Evolutionary conservation across 2,113 vertebrate species (phyloP).

Genomic region (Himantopus leucocephalus): DNA sequence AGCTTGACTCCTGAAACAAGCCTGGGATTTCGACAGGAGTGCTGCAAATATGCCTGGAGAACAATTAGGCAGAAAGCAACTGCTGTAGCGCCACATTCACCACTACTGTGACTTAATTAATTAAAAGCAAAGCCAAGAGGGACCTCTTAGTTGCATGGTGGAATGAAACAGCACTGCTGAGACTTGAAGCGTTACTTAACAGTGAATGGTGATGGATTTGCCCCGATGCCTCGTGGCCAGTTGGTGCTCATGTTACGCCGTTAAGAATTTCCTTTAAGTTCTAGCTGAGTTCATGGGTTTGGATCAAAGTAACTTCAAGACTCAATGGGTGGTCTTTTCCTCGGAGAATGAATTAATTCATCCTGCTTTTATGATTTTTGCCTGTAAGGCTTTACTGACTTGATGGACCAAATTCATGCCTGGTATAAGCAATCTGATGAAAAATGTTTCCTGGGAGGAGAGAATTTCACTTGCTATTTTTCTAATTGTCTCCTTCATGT

Average conservation of each 20-base stretch:
- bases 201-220: neutral
- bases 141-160: neutral
- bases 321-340: neutral
- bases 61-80: slow-evolving; percentile 24
- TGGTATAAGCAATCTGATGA: neutral
- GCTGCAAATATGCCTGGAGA: neutral
- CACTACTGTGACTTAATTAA: slow-evolving; percentile 5
- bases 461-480: neutral
- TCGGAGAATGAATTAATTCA: neutral
- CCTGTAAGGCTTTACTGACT: neutral
- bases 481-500: neutral
- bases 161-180: slow-evolving; percentile 1
- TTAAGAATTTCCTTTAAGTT: neutral
- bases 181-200: neutral
- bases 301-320: neutral
- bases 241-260: neutral
- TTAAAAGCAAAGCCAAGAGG: slow-evolving; percentile 15
- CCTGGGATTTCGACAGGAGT: neutral
- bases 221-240: neutral
- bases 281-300: neutral
- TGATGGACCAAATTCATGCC: neutral
- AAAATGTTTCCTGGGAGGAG: neutral
- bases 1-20: slow-evolving; percentile 21
- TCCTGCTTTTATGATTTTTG: slow-evolving; percentile 9
- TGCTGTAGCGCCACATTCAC: neutral